Evolutionary conservation across 2,797 vertebrate genomes (phyloP).

Genomic region (Acanthiza pusilla): DNA sequence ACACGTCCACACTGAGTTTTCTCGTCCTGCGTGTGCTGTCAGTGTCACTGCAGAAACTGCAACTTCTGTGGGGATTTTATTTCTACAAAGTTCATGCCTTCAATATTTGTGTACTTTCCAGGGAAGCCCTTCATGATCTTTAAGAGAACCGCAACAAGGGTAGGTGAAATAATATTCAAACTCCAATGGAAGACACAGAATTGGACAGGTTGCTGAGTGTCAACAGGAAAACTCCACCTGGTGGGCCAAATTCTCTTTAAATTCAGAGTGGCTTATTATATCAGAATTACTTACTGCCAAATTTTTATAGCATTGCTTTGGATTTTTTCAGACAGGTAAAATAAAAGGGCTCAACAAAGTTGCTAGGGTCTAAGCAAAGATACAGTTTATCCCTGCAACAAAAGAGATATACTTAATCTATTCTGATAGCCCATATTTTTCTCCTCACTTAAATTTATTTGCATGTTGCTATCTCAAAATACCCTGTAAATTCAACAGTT

Average conservation of each 20-base stretch:
- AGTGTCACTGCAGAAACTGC: background rate
- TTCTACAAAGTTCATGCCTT: background rate
- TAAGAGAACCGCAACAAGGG: background rate
- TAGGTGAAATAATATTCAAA: background rate
- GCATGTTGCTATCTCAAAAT: background rate
- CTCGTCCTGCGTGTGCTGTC: rapidly evolving
- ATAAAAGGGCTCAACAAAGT: background rate
- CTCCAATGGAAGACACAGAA: background rate
- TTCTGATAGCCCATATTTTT: background rate
- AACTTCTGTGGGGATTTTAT: rapidly evolving
- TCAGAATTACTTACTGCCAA: background rate
- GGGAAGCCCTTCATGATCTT: background rate
- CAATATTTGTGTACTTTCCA: background rate
- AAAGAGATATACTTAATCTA: background rate
- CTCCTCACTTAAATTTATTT: background rate
- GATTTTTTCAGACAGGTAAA: background rate
- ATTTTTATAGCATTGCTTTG: background rate
- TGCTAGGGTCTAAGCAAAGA: background rate
- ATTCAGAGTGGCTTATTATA: background rate
- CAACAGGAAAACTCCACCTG: background rate
- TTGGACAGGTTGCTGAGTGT: background rate
- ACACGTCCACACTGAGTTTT: background rate
- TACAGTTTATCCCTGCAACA: background rate
- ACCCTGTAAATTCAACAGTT: background rate
- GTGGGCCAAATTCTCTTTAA: background rate